A percentile compares a stretch with the other conserved stretches of the same genome.
Evolutionary conservation across 2,797 vertebrate genomes (phyloP).

Genomic region (Antrozous pallidus): DNA sequence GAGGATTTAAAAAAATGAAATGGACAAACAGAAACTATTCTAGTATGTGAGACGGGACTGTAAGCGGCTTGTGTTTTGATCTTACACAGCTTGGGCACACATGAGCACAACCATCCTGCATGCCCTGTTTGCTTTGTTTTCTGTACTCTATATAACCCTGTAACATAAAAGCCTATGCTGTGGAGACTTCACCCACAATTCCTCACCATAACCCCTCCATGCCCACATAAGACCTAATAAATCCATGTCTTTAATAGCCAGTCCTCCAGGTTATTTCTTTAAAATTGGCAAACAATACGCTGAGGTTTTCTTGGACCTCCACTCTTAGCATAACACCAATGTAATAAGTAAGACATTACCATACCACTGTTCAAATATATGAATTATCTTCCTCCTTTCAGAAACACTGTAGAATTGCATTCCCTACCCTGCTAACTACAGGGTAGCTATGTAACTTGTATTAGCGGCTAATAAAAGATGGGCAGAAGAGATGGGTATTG

Average conservation of each 20-base stretch:
- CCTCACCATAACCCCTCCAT: too few relatives aligned
- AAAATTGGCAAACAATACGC: background rate
- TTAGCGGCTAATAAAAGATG: background rate
- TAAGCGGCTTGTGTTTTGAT: background rate
- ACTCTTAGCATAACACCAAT: background rate
- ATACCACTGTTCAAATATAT: background rate
- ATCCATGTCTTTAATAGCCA: background rate
- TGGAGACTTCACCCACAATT: background rate
- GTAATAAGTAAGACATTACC: background rate
- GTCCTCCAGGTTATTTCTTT: background rate
- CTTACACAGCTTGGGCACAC: background rate
- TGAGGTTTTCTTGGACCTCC: background rate
- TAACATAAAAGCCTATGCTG: background rate
- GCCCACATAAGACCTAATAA: background rate
- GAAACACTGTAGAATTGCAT: background rate
- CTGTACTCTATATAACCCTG: background rate
- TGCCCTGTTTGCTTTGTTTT: background rate
- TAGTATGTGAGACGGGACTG: background rate
- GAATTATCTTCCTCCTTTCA: background rate
- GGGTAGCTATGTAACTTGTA: background rate
- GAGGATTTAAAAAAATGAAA: background rate
- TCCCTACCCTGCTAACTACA: background rate
- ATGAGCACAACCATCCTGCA: background rate
- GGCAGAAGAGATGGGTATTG: background rate
- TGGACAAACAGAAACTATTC: background rate